Evolutionary conservation across 2,113 vertebrate genomes (phyloP).

Genomic region (Anguilla japonica): DNA sequence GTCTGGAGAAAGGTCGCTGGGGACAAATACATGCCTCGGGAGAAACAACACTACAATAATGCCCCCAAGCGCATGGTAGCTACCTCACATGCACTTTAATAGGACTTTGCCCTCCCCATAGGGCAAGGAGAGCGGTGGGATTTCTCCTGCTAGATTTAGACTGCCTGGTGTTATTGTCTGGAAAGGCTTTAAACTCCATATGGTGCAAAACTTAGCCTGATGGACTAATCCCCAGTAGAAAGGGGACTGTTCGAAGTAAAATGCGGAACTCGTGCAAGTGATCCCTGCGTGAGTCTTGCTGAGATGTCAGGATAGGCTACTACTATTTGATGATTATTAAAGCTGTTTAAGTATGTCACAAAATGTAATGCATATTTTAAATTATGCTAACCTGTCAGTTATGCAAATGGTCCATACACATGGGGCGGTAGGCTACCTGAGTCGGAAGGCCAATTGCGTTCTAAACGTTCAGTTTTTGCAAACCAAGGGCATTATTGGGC

Average conservation of each 20-base stretch:
- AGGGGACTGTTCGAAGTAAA: not conserved
- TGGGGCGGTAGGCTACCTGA: no score
- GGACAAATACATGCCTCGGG: constrained; percentile 18
- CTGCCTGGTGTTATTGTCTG: constrained; percentile 56
- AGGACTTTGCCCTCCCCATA: constrained; percentile 2
- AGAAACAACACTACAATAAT: constrained; percentile 24
- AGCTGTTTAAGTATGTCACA: no score
- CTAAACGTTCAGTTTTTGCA: no score
- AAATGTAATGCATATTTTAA: no score
- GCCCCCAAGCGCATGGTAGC: not conserved
- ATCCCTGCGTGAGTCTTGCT: no score
- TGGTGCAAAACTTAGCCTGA: constrained; percentile 70
- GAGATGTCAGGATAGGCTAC: not conserved
- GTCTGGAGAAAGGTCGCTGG: not conserved
- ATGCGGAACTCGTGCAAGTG: not conserved
- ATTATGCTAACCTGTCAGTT: no score
- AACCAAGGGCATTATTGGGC: no score
- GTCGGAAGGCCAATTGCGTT: no score
- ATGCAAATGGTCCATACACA: no score
- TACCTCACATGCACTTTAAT: not conserved
- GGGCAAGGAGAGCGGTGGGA: constrained; percentile 7
- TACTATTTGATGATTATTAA: not conserved
- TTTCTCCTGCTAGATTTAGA: constrained; percentile 14
- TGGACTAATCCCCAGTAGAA: constrained; percentile 70
- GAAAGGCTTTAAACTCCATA: constrained; percentile 71